phyloP scores from a whole-genome alignment of 2,888 invertebrate genomes.

The Archaeoteleia sp. region DNA sequence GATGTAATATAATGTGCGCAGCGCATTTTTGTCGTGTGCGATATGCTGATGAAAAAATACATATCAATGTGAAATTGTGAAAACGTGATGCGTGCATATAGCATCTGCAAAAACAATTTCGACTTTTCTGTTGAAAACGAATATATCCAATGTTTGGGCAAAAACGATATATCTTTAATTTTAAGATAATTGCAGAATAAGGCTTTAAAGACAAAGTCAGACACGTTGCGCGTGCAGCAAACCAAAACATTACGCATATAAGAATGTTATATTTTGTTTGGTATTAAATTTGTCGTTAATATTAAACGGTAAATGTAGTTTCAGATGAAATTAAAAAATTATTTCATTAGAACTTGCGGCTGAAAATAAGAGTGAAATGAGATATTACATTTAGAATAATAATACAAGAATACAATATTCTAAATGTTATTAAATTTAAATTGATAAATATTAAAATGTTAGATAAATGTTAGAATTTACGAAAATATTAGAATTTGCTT shows the following conservation, averaged over 20 bases:
- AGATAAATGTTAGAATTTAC: too few relatives aligned
- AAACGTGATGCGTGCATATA: conserved; percentile 30
- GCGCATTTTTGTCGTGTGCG: conserved; percentile 33
- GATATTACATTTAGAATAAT: too few relatives aligned
- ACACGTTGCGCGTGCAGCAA: conserved; percentile 52
- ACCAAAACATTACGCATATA: conserved; percentile 45
- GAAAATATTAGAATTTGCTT: too few relatives aligned
- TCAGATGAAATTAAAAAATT: neutral
- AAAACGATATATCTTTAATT: conserved; percentile 42
- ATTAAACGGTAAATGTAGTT: too few relatives aligned
- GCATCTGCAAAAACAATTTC: conserved; percentile 47
- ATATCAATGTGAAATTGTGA: conserved; percentile 9
- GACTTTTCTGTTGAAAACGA: conserved; percentile 32
- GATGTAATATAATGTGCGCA: conserved; percentile 33
- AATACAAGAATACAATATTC: too few relatives aligned
- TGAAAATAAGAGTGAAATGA: too few relatives aligned
- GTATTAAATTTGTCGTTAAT: neutral
- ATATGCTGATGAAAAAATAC: conserved; percentile 31
- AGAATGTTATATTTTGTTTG: conserved; percentile 23
- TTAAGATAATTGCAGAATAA: conserved; percentile 51
- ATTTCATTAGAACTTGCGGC: too few relatives aligned
- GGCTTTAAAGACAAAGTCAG: conserved; percentile 48
- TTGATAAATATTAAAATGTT: too few relatives aligned
- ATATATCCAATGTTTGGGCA: conserved; percentile 7
- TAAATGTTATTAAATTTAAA: too few relatives aligned